Evolutionary conservation across 2,797 vertebrate genomes (phyloP).

Genomic region (Alca torda): DNA sequence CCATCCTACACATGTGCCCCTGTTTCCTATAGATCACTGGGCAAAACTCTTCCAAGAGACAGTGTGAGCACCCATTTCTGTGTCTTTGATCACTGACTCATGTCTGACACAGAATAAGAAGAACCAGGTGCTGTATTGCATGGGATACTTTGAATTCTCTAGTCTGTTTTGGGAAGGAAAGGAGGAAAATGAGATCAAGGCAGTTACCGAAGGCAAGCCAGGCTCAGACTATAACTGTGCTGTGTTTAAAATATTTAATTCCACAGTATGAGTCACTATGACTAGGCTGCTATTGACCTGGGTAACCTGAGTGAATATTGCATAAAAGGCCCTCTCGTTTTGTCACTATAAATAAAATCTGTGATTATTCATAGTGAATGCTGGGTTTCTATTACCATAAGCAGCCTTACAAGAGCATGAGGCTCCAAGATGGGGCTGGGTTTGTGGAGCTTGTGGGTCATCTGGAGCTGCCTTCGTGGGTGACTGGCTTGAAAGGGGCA

Average conservation of each 20-base stretch:
- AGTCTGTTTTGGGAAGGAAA: background rate
- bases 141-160: slow-evolving; percentile 15
- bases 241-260: slow-evolving; percentile 63
- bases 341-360: slow-evolving; percentile 66
- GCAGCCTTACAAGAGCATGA: background rate
- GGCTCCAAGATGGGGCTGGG: background rate
- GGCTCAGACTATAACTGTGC: slow-evolving; percentile 10
- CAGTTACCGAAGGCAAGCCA: slow-evolving; percentile 19
- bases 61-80: background rate
- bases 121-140: background rate
- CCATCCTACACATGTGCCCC: background rate
- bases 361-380: slow-evolving; percentile 43
- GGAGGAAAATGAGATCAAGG: slow-evolving; percentile 45
- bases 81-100: slow-evolving; percentile 21
- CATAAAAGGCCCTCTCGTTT: slow-evolving; percentile 55
- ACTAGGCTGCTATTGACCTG: slow-evolving; percentile 66
- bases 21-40: background rate
- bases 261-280: slow-evolving; percentile 39
- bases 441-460: background rate
- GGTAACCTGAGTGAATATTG: slow-evolving; percentile 58
- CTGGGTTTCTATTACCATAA: slow-evolving; percentile 32
- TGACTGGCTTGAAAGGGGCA: background rate
- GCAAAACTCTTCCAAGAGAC: background rate
- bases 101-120: background rate
- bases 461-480: background rate